Conservation (phyloP, 2,888 invertebrate genomes). For the Pogonocherus hispidulus region DNA sequence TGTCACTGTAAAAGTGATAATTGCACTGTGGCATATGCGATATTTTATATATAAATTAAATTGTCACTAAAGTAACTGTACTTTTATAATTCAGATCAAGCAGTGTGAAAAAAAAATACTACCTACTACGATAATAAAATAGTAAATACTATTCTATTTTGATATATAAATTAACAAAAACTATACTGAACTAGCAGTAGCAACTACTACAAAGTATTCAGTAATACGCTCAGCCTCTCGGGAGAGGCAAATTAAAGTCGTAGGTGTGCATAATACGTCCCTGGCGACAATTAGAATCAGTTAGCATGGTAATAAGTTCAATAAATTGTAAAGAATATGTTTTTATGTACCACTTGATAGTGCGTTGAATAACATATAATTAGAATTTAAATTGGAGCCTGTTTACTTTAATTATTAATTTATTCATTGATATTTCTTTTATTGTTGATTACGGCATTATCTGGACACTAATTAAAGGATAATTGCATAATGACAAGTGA, state of each 20-base stretch:
- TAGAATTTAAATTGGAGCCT: constrained; percentile 12
- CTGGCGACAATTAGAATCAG: neutral
- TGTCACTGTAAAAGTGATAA: no score
- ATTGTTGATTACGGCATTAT: constrained; percentile 3
- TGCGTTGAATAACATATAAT: constrained; percentile 22
- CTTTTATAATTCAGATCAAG: no score
- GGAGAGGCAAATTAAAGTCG: neutral
- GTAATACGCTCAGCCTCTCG: neutral
- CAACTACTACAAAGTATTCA: no score
- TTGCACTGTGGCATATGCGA: no score
- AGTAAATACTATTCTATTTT: no score
- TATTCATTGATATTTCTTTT: constrained; percentile 16
- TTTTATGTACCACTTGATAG: constrained; percentile 13
- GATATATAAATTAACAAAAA: no score
- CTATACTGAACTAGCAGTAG: no score
- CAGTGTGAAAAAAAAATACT: no score
- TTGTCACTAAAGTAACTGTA: no score
- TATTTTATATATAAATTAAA: no score
- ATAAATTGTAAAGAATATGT: constrained; percentile 1
- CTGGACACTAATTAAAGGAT: constrained; percentile 13
- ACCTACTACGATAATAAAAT: no score
- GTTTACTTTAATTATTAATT: constrained; percentile 12
- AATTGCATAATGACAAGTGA: constrained; percentile 15
- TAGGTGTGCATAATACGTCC: neutral
- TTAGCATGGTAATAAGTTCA: neutral